Conservation (phyloP, 2,888 invertebrate genomes). For the Harpalus rufipes region DNA sequence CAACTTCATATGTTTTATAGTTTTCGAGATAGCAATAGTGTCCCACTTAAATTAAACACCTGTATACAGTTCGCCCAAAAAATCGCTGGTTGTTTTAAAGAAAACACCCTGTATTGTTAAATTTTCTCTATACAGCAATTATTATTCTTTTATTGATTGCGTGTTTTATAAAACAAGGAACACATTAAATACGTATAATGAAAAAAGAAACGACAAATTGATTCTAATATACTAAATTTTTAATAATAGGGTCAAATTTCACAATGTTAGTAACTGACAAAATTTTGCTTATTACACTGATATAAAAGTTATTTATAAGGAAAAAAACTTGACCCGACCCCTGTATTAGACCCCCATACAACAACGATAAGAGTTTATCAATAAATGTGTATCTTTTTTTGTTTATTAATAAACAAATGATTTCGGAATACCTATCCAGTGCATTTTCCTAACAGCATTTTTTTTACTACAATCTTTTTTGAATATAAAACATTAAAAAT, state of each 20-base stretch:
- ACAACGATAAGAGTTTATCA: neutral
- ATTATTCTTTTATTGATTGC: neutral
- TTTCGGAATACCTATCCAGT: neutral
- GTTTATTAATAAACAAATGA: conserved; percentile 20
- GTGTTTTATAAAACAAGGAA: neutral
- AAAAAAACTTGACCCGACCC: conserved; percentile 28
- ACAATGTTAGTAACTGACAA: neutral
- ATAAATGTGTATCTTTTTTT: conserved; percentile 12
- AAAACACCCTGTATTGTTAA: neutral
- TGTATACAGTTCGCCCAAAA: too few relatives aligned
- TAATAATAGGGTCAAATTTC: neutral
- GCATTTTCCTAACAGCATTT: conserved; percentile 1
- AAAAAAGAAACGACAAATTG: neutral
- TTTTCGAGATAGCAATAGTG: too few relatives aligned
- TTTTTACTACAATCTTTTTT: conserved; percentile 17
- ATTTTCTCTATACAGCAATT: neutral
- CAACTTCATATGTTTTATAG: too few relatives aligned
- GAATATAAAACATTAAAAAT: conserved; percentile 11
- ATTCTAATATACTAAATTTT: neutral
- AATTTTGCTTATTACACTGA: neutral
- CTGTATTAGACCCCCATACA: conserved; percentile 26
- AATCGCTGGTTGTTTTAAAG: too few relatives aligned
- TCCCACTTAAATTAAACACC: too few relatives aligned
- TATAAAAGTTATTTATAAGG: neutral
- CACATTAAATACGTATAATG: conserved; percentile 2